phyloP scores from a whole-genome alignment of 1,140 invertebrate species.

The Glossosoma conforme region DNA sequence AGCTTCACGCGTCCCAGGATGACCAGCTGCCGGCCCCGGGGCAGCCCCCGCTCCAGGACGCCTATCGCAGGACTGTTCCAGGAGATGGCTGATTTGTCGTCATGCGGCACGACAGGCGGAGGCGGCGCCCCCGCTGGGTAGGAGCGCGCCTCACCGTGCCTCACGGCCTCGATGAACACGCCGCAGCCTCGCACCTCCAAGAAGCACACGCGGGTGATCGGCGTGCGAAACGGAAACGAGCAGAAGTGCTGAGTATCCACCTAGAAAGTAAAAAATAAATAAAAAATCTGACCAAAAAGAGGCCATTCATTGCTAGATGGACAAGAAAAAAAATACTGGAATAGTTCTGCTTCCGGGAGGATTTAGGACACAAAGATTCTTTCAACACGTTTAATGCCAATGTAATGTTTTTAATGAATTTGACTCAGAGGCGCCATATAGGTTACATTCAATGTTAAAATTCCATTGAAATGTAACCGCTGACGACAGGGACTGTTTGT shows the following conservation, averaged over 20 bases:
- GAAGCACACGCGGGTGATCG: slow-evolving; percentile 10
- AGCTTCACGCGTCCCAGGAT: slow-evolving; percentile 58
- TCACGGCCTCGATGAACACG: slow-evolving; percentile 10
- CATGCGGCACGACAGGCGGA: neutral
- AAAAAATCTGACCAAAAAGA: too few species aligned
- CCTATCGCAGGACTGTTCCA: slow-evolving; percentile 36
- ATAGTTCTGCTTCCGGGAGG: too few species aligned
- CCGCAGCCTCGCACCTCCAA: slow-evolving; percentile 22
- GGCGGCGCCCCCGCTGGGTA: slow-evolving; percentile 16
- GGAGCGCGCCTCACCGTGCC: slow-evolving; percentile 16
- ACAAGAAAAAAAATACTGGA: too few species aligned
- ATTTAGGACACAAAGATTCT: too few species aligned
- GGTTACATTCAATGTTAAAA: too few species aligned
- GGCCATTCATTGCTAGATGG: too few species aligned
- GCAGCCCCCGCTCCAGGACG: slow-evolving; percentile 43
- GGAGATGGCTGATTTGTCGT: neutral
- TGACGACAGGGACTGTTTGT: too few species aligned
- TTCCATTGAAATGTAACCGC: too few species aligned
- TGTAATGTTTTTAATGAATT: too few species aligned
- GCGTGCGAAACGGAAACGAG: slow-evolving; percentile 21
- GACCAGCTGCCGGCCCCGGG: slow-evolving; percentile 47
- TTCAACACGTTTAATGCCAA: too few species aligned
- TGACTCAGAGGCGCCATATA: too few species aligned
- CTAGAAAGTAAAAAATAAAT: slow-evolving; percentile 14
- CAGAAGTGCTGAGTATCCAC: slow-evolving; percentile 25